Base-by-base conservation (phyloP, 2,888 invertebrate species). In the Teleiodes luculella region DNA sequence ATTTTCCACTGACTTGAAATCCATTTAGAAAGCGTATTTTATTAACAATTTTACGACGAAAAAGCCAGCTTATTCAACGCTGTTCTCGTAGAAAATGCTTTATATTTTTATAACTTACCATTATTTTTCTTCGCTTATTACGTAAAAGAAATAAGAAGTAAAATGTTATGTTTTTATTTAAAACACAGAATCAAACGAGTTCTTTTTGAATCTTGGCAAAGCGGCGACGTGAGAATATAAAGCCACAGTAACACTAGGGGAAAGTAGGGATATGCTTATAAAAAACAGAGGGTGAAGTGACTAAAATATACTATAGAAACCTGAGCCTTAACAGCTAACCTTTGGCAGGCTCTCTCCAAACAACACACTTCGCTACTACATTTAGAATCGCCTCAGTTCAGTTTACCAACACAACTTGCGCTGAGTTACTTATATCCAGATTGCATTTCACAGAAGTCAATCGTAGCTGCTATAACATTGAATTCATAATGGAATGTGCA, bases 301-400 rank as follows among this genome's bases (percentile, higher is more conserved):
- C 39, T 39, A 16, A 39, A 39, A 39, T 39, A 39, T 14, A n/a
- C 39, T 18, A 10, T 18, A 3, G 39, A 14, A 39, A 39, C 43
- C 4, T 43, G 43, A 43, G 62, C 60, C 58, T 53, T 68, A 73
- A 72, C 71, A 73, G 64, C 68, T 59, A 57, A 58, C 56, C 61
- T 67, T 70, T 71, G 72, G 70, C 71, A 68, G 63, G 52, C 52
- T 28, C 50, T 52, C 43, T 43, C 39, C 53, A 53, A 53, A 53
- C 36, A 52, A 16, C 33, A 35, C 24, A 20, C 24, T 43, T 24
- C 18, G 20, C 24, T n/a, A 24, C 11, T 16, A 24, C 24, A 24
- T 24, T 24, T 24, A 24, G 16, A 39, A 14, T 14, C 36, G 13
- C 36, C 13, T 14, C 4, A 8, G 43, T 43, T n/a, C 24, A 43